Evolutionary conservation across 2,113 vertebrate species (phyloP).

Genomic region (Marmota monax): DNA sequence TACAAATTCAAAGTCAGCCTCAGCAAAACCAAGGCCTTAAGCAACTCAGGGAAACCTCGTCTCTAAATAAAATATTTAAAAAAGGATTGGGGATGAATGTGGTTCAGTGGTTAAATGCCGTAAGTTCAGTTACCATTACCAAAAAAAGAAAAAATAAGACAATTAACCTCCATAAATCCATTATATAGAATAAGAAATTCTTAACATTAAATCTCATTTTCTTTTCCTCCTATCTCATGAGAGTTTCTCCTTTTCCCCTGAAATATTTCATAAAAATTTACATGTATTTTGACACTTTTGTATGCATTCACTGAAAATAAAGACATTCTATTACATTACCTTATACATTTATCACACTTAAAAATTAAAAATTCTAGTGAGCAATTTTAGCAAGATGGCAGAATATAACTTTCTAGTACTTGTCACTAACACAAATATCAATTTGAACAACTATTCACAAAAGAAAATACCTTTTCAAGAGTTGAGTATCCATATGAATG

Average conservation of each 20-base stretch:
- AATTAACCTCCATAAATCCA: neutral
- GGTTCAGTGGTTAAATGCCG: too few relatives aligned
- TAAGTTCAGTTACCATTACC: too few relatives aligned
- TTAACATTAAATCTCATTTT: neutral
- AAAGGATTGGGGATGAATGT: too few relatives aligned
- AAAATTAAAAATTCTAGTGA: neutral
- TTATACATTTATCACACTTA: neutral
- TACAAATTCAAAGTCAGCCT: too few relatives aligned
- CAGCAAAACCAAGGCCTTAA: too few relatives aligned
- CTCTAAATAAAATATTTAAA: too few relatives aligned
- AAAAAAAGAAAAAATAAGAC: neutral
- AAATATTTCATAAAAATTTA: neutral
- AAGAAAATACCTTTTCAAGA: neutral
- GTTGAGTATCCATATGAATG: neutral
- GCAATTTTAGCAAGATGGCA: neutral
- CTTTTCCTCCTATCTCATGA: neutral
- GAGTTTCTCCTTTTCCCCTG: neutral
- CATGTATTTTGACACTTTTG: neutral
- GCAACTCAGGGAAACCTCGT: too few relatives aligned
- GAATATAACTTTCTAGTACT: neutral
- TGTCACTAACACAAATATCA: neutral
- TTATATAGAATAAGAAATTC: neutral
- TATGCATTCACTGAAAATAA: neutral
- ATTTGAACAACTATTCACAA: neutral
- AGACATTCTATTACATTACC: neutral